Evolutionary conservation across 2,113 vertebrate species (phyloP), one percentile per base, ranked within the genome.

Genomic region (Nycticebus coucang): DNA sequence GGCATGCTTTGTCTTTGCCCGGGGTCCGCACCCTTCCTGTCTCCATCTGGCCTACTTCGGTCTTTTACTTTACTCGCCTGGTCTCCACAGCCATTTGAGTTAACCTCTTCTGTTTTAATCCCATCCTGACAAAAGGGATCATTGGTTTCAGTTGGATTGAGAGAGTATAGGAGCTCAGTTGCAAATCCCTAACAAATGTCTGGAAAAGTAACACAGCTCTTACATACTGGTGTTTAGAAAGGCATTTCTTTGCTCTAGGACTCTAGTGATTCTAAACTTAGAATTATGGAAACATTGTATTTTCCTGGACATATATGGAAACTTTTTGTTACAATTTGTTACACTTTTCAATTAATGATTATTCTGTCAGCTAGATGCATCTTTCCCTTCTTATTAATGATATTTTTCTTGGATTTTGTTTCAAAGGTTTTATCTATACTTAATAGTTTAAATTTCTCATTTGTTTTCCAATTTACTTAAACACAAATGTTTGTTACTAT

Each of bases 231-330:
- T 69, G 33, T 28, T 93, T 89, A 88, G 28, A 93, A 92, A 80
- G 84, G 60, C 5, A 22, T 35, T 57, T 64, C 78, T 30, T 64
- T 71, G 77, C 74, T 84, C 85, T 35, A 74, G 35, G 35, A 69
- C 55, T 85, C 19, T 57, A 64, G 5, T 87, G 57, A 80, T 64
- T 78, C 53, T 62, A 8, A 41, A 66, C 4, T 26, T 80, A 82
- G 78, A 85, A 28, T 53, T 94, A 55, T 17, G 60, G 17, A 69
- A 92, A 30, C 66, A 22, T 57, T 55, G 45, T 50, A 50, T 98
- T 96, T 50, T 98, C 91, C 97, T 97, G 94, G 97, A 79, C 53
- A 26, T 81, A 87, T 66, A 91, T 55, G 11, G 62, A 95, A 94
- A 83, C 59, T 66, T 13, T 93, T 72, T 41, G 87, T 92, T 79